These are phyloP conservation scores for Dendroctonus ponderosae DNA, from an alignment of 1,140 invertebrate genomes.

Conservation along the genomic window DNA sequence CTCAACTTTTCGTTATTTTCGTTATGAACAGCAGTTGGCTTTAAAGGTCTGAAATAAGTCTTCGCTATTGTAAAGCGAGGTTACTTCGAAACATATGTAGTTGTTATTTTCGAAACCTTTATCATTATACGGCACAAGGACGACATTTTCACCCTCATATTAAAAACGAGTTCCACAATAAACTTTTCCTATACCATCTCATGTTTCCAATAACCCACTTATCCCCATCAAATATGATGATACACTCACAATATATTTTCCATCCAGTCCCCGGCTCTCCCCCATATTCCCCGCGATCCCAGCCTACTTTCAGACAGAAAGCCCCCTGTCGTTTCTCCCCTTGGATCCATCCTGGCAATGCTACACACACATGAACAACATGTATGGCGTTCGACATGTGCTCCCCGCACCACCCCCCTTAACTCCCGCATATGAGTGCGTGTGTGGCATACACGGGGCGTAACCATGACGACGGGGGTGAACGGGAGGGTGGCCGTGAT, in stretches of 20 bases:
- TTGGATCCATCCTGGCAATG: background rate
- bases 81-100: no score
- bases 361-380: slow-evolving; percentile 30
- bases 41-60: no score
- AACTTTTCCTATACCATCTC: background rate
- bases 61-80: no score
- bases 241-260: slow-evolving; percentile 18
- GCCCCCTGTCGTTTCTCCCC: background rate
- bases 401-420: slow-evolving; percentile 3
- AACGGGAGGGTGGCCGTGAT: slow-evolving; percentile 9
- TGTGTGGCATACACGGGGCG: slow-evolving; percentile 34
- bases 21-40: no score
- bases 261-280: background rate
- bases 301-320: slow-evolving; percentile 23
- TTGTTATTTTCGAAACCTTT: no score
- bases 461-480: slow-evolving; percentile 22
- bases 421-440: slow-evolving; percentile 21
- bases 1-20: no score
- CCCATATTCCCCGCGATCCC: no score
- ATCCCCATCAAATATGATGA: slow-evolving; percentile 4
- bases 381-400: slow-evolving; percentile 35
- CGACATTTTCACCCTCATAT: no score
- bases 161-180: no score
- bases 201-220: slow-evolving; percentile 12
- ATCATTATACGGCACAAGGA: no score